phyloP scores from a whole-genome alignment of 2,113 vertebrate species.

The Felis chaus region DNA sequence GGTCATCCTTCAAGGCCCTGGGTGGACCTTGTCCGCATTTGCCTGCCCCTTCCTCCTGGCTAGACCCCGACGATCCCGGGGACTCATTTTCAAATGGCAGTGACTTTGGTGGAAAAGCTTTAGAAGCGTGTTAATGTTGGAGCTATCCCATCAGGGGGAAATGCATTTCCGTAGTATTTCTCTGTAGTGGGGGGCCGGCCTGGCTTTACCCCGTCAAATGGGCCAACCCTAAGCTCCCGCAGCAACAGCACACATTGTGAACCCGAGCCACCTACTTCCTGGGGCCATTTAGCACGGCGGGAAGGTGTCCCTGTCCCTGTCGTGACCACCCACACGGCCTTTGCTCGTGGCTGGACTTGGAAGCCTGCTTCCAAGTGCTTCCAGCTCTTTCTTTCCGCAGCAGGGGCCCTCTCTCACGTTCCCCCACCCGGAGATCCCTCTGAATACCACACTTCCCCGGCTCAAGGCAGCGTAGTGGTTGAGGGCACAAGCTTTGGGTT shows the following conservation, averaged over 20 bases:
- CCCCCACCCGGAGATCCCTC: neutral
- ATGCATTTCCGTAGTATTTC: neutral
- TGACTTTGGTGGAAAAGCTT: neutral
- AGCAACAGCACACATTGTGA: neutral
- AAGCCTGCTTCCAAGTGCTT: too few species aligned
- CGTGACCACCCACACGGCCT: neutral
- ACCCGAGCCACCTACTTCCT: neutral
- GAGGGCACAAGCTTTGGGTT: neutral
- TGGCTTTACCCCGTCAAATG: neutral
- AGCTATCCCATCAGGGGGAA: neutral
- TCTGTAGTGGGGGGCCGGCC: neutral
- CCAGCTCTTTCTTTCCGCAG: conserved; percentile 60
- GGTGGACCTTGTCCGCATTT: too few species aligned
- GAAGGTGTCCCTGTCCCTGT: neutral
- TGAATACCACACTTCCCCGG: neutral
- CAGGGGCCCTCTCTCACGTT: neutral
- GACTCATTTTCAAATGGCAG: neutral
- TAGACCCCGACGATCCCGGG: neutral
- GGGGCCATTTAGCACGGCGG: neutral
- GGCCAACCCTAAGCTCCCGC: neutral
- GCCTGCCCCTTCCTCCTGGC: neutral
- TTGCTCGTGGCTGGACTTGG: neutral
- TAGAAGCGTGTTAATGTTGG: neutral
- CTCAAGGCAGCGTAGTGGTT: too few species aligned
- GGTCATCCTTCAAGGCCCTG: neutral